Percentiles rank a stretch among this genome's conserved stretches.
These are phyloP conservation scores for Anarsia innoxiella DNA, from an alignment of 2,888 invertebrate genomes.

Conservation along the genomic window DNA sequence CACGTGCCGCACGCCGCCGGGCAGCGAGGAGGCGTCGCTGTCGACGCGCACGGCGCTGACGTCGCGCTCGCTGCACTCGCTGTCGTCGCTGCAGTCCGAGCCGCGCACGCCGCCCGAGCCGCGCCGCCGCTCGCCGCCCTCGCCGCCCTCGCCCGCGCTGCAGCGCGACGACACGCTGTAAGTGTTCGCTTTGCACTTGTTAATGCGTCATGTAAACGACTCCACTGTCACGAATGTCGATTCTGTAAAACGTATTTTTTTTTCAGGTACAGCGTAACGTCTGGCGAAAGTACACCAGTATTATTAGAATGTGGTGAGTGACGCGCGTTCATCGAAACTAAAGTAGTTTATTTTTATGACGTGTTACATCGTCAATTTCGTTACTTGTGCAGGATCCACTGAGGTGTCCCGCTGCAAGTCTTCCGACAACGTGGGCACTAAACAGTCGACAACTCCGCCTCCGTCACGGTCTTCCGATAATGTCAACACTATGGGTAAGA, in stretches of 20 bases:
- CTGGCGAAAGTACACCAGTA: conserved; percentile 70
- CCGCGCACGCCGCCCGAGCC: conserved; percentile 31
- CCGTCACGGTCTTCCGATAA: conserved; percentile 67
- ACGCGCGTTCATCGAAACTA: too few species aligned
- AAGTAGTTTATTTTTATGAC: background rate
- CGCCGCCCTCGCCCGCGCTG: conserved; percentile 50
- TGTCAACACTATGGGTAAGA: conserved; percentile 67
- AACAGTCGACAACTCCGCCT: conserved; percentile 54
- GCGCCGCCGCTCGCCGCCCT: conserved; percentile 44
- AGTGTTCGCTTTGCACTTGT: too few species aligned
- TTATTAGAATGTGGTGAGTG: conserved; percentile 67
- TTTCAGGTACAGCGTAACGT: conserved; percentile 68
- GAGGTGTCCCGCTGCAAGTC: conserved; percentile 70
- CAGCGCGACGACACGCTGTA: conserved; percentile 62
- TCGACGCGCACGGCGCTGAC: conserved; percentile 60
- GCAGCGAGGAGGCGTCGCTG: conserved; percentile 64
- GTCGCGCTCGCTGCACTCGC: conserved; percentile 66
- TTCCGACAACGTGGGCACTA: conserved; percentile 60
- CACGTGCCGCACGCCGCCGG: conserved; percentile 65
- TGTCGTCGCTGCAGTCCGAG: conserved; percentile 60
- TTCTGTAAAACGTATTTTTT: too few species aligned
- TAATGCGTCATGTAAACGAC: too few species aligned
- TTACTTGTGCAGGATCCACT: conserved; percentile 28
- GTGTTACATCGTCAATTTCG: too few species aligned
- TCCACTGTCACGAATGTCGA: too few species aligned